Evolutionary conservation across 1,140 invertebrate genomes (phyloP), one percentile per base, ranked within the genome.

Genomic region (Drosophila hydei): DNA sequence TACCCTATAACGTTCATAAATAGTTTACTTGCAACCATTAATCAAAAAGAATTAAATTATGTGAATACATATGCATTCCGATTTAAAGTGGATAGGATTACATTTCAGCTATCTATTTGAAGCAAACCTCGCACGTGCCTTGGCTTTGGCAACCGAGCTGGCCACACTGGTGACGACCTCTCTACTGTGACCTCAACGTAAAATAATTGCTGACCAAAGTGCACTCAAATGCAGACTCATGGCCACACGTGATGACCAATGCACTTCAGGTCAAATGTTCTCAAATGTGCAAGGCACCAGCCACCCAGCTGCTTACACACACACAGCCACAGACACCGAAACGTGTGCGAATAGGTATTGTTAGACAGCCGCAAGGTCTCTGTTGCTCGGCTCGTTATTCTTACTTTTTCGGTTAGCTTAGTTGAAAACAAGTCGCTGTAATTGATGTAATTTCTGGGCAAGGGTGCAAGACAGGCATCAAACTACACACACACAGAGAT

Each of bases 151-250:
- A 72, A 76, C 62, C 54, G 51, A 76, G 72, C 76, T 73, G 79
- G 56, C 75, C 23, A 47, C 64, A 61, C 55, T 76, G 78, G 75
- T 56, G 78, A 52, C 52, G 48, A 72, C 78, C 81, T 76, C 83
- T 87, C 81, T 83, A 88, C 89, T 89, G 84, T 74, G 84, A 88
- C 84, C 83, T 88, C 83, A 89, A 88, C 84, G 79, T 89, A 88
- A 88, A 88, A 88, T 88, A 88, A 88, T 88, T 88, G 83, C 83
- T 88, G 84, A 89, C 83, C 83, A 79, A 88, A 89, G 83, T 83
- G 84, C 83, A 89, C 84, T 89, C 84, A 89, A 88, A 88, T 83
- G 84, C 83, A 89, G 84, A 88, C 83, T 89, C 83, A 88, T 87
- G 75, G 81, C 77, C 83, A 81, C 81, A 87, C 83, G 81, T 87